Evolutionary conservation across 2,113 vertebrate species (phyloP).

Genomic region (Leptocoma aspasia): DNA sequence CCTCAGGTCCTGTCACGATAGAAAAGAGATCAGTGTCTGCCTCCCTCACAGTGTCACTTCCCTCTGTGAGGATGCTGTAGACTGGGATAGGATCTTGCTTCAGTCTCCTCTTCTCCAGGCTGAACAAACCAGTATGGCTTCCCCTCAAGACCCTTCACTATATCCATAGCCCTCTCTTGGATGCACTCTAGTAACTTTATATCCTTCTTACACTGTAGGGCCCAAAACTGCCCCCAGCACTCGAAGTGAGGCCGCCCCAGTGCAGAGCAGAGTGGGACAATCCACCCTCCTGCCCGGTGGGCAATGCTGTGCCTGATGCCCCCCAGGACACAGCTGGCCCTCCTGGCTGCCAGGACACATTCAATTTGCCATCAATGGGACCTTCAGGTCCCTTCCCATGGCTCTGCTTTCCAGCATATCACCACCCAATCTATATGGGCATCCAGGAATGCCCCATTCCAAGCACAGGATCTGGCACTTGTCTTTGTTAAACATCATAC

Average conservation of each 20-base stretch:
- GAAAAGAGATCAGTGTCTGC: neutral
- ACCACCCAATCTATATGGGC: accelerated
- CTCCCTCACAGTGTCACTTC: neutral
- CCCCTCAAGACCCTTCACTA: neutral
- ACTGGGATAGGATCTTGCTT: neutral
- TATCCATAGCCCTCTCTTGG: neutral
- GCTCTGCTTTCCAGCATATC: neutral
- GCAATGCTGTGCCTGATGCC: neutral
- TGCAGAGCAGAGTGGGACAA: neutral
- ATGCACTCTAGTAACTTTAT: neutral
- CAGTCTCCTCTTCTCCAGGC: neutral
- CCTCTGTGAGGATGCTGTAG: neutral
- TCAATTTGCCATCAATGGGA: neutral
- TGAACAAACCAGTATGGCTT: neutral
- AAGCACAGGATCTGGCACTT: neutral
- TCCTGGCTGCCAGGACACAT: neutral
- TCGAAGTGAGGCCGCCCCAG: accelerated
- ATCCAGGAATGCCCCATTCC: neutral
- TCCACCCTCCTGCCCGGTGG: accelerated
- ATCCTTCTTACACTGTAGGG: neutral
- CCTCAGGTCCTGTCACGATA: neutral
- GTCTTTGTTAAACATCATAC: neutral
- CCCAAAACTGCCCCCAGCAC: neutral
- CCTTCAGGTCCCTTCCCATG: neutral
- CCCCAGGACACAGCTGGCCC: neutral